These are phyloP conservation scores for Mesorhabditis sp. DNA, from an alignment of 2,888 invertebrate species.

Conservation along the genomic window DNA sequence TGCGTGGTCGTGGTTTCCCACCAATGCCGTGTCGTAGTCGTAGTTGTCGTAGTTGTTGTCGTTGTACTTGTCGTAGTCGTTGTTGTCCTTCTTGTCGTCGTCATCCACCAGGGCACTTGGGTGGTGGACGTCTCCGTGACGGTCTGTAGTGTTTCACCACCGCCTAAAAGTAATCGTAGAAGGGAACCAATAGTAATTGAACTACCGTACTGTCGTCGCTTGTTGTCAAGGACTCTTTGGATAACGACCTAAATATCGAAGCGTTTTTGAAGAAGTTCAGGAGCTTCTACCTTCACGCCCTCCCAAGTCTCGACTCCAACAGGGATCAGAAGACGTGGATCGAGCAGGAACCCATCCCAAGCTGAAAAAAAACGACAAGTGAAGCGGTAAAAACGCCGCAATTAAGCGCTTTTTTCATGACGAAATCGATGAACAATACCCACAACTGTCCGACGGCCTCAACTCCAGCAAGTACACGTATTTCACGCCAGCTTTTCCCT, in stretches of 20 bases:
- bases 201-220: background rate
- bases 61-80: background rate
- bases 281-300: constrained; percentile 44
- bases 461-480: constrained; percentile 57
- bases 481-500: constrained; percentile 52
- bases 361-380: constrained; percentile 30
- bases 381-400: background rate
- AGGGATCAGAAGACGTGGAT: constrained; percentile 52
- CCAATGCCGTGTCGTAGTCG: background rate
- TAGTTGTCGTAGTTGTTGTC: no score
- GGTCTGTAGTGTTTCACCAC: no score
- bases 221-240: constrained; percentile 30
- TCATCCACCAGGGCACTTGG: background rate
- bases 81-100: background rate
- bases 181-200: no score
- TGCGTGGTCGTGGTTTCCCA: constrained; percentile 4
- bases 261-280: background rate
- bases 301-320: constrained; percentile 56
- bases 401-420: background rate
- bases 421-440: constrained; percentile 20
- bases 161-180: no score
- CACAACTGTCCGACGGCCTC: constrained; percentile 51
- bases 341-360: constrained; percentile 57
- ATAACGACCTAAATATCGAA: constrained; percentile 26
- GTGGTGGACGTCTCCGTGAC: background rate